These are phyloP conservation scores for Drosophila bifasciata DNA, from an alignment of 1,140 invertebrate species.

Conservation along the genomic window DNA sequence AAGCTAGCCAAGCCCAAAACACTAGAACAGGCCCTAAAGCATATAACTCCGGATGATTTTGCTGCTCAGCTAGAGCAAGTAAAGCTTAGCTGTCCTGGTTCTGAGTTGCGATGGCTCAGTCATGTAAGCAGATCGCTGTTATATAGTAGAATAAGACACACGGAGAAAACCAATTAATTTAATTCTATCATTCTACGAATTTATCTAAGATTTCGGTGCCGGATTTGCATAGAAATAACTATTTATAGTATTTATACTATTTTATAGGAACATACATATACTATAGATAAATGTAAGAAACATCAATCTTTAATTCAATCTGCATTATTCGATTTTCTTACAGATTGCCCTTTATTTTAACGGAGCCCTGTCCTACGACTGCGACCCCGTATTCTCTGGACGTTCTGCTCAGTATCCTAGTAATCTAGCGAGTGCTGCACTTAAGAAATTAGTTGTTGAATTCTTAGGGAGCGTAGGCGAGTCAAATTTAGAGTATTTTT, in stretches of 20 bases:
- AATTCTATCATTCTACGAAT: too few relatives aligned
- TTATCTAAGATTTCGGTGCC: too few relatives aligned
- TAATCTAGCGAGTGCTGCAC: constrained; percentile 50
- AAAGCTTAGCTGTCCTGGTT: constrained; percentile 65
- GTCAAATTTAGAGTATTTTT: constrained; percentile 86
- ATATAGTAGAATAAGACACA: background rate
- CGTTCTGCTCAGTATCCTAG: constrained; percentile 73
- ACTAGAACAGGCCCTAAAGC: constrained; percentile 87
- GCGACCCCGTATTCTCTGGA: constrained; percentile 75
- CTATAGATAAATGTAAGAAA: background rate
- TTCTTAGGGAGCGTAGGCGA: constrained; percentile 84
- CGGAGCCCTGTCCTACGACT: constrained; percentile 55
- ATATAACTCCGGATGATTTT: constrained; percentile 69
- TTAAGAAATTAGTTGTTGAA: constrained; percentile 58
- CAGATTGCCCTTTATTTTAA: constrained; percentile 70
- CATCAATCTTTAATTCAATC: background rate
- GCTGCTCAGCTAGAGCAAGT: constrained; percentile 64
- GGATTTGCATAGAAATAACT: too few relatives aligned
- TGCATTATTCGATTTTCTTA: background rate
- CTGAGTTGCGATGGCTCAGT: constrained; percentile 73
- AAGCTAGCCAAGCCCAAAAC: constrained; percentile 86
- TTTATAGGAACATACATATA: too few relatives aligned
- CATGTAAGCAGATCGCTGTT: constrained; percentile 44
- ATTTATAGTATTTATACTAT: too few relatives aligned
- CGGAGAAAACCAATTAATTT: background rate